phyloP scores from a whole-genome alignment of 2,113 vertebrate genomes.

The Phylloscopus trochilus region DNA sequence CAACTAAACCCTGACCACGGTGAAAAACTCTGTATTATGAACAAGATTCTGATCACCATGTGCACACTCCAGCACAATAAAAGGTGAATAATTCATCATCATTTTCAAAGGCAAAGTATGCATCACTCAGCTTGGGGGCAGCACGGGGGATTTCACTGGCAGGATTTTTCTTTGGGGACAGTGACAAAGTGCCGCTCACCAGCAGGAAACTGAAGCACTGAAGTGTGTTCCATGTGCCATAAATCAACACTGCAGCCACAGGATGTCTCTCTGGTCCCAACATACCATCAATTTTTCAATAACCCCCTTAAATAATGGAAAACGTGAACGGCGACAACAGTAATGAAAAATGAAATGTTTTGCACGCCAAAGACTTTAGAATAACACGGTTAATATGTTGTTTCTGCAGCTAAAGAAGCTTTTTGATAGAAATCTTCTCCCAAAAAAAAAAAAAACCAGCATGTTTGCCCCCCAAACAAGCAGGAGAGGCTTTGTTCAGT shows the following conservation, averaged over 20 bases:
- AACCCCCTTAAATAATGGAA: conserved; percentile 86
- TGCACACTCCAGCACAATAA: conserved; percentile 69
- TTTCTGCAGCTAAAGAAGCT: not conserved
- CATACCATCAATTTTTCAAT: conserved; percentile 77
- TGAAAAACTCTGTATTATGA: conserved; percentile 50
- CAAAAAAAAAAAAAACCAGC: not conserved
- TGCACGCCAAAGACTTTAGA: conserved; percentile 76
- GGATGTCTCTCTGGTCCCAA: conserved; percentile 79
- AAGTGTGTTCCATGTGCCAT: conserved; percentile 75
- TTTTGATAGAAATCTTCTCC: not conserved
- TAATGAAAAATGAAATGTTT: conserved; percentile 88
- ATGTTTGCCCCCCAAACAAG: not conserved
- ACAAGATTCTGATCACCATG: conserved; percentile 47
- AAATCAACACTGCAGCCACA: conserved; percentile 73
- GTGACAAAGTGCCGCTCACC: conserved; percentile 68
- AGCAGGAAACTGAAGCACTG: conserved; percentile 72
- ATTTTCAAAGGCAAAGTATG: conserved; percentile 69
- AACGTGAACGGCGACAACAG: conserved; percentile 73
- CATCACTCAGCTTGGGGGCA: conserved; percentile 68
- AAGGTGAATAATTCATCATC: conserved; percentile 81
- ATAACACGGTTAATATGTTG: conserved; percentile 13
- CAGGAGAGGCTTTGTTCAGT: not conserved
- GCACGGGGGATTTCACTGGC: conserved; percentile 68
- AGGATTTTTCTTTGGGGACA: conserved; percentile 72
- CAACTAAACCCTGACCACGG: not conserved